Conservation (phyloP, 1,140 invertebrate species). For the Drosophila kikkawai region DNA sequence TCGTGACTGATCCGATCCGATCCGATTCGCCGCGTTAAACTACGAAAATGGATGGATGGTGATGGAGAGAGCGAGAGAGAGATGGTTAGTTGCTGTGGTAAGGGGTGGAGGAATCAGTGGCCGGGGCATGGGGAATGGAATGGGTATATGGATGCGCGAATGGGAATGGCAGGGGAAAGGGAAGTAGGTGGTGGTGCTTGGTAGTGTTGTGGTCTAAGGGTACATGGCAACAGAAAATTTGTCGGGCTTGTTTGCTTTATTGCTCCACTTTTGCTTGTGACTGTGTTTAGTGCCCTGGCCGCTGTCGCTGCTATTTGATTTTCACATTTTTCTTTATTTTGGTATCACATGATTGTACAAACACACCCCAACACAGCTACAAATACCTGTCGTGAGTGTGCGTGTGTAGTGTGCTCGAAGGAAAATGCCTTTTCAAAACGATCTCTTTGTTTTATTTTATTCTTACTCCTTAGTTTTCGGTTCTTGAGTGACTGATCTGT, state of each 20-base stretch:
- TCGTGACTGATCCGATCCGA: slow-evolving; percentile 20
- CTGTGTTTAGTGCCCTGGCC: slow-evolving; percentile 77
- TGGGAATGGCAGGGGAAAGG: neutral
- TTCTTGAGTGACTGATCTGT: slow-evolving; percentile 70
- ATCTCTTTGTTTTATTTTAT: slow-evolving; percentile 53
- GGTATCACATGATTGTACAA: slow-evolving; percentile 81
- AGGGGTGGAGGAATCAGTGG: slow-evolving; percentile 11
- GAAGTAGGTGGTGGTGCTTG: slow-evolving; percentile 8
- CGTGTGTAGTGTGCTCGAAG: slow-evolving; percentile 15
- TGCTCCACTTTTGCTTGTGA: slow-evolving; percentile 81
- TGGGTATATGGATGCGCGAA: slow-evolving; percentile 14
- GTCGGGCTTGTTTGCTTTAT: slow-evolving; percentile 74
- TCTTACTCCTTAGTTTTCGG: slow-evolving; percentile 57
- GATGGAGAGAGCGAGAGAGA: slow-evolving; percentile 16
- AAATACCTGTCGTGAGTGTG: slow-evolving; percentile 9
- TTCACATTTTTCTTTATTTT: slow-evolving; percentile 83
- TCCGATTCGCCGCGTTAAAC: slow-evolving; percentile 12
- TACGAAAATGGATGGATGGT: slow-evolving; percentile 20
- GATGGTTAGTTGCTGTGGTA: slow-evolving; percentile 9
- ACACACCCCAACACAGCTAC: slow-evolving; percentile 38
- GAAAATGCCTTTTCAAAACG: slow-evolving; percentile 75
- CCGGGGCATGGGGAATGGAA: neutral
- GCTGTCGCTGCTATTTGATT: slow-evolving; percentile 76
- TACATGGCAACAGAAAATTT: slow-evolving; percentile 63
- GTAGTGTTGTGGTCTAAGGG: slow-evolving; percentile 29